Evolutionary conservation across 2,797 vertebrate species (phyloP).

Genomic region (Masticophis lateralis): DNA sequence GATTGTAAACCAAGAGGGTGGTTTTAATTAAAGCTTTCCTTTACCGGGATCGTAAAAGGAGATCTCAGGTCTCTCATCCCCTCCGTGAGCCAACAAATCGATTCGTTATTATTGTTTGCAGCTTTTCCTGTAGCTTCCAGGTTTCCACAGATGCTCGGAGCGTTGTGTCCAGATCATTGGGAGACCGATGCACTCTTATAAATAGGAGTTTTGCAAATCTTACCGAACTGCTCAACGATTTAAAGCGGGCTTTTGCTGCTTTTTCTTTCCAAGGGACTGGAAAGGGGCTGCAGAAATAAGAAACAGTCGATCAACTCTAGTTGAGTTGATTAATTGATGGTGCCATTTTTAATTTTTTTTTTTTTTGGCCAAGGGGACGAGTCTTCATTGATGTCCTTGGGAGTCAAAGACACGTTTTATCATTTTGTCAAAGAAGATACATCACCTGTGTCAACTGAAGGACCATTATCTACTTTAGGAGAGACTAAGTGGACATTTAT

Average conservation of each 20-base stretch:
- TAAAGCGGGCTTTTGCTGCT: no score
- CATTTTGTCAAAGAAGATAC: not conserved
- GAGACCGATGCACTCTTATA: not conserved
- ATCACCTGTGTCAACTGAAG: not conserved
- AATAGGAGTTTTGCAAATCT: not conserved
- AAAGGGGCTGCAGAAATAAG: not conserved
- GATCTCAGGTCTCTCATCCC: slow-evolving; percentile 77
- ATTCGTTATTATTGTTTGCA: slow-evolving; percentile 60
- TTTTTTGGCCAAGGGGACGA: no score
- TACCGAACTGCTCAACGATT: not conserved
- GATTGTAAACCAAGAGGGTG: slow-evolving; percentile 77
- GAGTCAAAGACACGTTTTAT: not conserved
- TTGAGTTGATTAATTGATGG: not conserved
- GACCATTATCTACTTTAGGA: not conserved
- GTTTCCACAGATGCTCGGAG: slow-evolving; percentile 40
- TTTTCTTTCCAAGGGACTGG: not conserved
- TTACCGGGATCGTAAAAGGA: slow-evolving; percentile 79
- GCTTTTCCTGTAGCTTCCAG: slow-evolving; percentile 48
- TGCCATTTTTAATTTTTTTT: not conserved
- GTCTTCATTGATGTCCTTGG: no score
- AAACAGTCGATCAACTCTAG: not conserved
- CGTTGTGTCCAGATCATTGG: slow-evolving; percentile 7
- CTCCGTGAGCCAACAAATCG: slow-evolving; percentile 65
- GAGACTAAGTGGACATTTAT: not conserved
- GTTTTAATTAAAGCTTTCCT: slow-evolving; percentile 81